Evolutionary conservation across 30 jellyfish, hydroid and myxozoan genomes (phyloP), one percentile per base, ranked within the genome.

Genomic region (Mastigias papua): DNA sequence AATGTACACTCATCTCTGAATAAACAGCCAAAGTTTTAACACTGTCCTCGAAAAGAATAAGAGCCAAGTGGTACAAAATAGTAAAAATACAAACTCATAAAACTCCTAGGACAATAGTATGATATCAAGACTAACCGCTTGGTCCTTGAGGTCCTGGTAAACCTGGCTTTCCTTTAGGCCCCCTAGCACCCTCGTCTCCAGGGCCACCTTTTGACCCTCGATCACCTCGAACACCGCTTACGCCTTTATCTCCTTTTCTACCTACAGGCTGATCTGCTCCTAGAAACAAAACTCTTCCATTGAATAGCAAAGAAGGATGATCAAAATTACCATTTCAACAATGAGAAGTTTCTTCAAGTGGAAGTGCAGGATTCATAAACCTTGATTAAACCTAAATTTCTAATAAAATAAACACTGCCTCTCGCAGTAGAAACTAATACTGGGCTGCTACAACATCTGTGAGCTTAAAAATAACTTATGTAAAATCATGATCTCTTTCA

Each of bases 101-200:
- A 30, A 6, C 58, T 20, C 15, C 35, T 69, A 10, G 25, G 60
- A 70, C 69, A 31, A 31, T 48, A 25, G 33, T 79, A 10, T 11
- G 11, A 37, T 3, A 37, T 11, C 54, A 37, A 5, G 27, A 51
- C 67, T 51, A 1, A 51, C 98, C 98, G 66, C 81, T 93, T 0
- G 95, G 87, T 26, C 98, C 98, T 27, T 33, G 78, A 22, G 78
- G 86, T 10, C 98, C 98, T 3, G 6, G 78, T 1, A 54, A 63
- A 8, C 98, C 98, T 13, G 42, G 58, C 1, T 78, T 73, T 21
- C 98, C 98, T 27, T 57, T 48, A n/a, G 54, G 62, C 0, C 98
- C 98, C 1, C 34, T 30, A 37, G 35, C 86, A 32, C 98, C 98
- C 5, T 22, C 31, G 7, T 21, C 76, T 19, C 98, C 98, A n/a